A percentile compares a stretch with the other conserved stretches of the same genome.
phyloP scores from a whole-genome alignment of 2,888 invertebrate species.

The Acrobeloides nanus region DNA sequence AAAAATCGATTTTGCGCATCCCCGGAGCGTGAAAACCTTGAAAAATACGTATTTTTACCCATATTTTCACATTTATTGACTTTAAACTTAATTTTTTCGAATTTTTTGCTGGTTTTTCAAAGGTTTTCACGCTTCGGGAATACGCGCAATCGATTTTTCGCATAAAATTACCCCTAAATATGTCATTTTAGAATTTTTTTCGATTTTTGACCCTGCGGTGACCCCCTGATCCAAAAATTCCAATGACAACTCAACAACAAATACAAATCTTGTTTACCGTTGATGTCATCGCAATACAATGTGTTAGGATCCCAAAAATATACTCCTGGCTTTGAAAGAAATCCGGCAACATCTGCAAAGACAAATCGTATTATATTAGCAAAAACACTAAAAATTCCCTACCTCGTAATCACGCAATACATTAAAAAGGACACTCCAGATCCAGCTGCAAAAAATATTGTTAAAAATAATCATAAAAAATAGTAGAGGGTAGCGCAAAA shows the following conservation, averaged over 20 bases:
- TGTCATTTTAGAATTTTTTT: not conserved
- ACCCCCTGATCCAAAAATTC: not conserved
- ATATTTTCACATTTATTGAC: too few relatives aligned
- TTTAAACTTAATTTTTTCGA: too few relatives aligned
- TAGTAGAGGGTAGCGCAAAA: too few relatives aligned
- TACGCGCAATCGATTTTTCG: not conserved
- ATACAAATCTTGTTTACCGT: constrained; percentile 37
- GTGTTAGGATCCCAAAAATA: constrained; percentile 47
- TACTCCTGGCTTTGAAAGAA: constrained; percentile 42
- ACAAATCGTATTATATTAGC: too few relatives aligned
- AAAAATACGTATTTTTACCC: too few relatives aligned
- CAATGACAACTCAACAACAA: too few relatives aligned
- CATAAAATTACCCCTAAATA: not conserved
- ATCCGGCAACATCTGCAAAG: constrained; percentile 40
- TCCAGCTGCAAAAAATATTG: constrained; percentile 44
- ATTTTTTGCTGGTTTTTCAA: constrained; percentile 2
- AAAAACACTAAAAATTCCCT: too few relatives aligned
- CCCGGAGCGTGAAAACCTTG: too few relatives aligned
- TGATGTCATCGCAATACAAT: constrained; percentile 51
- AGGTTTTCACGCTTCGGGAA: not conserved
- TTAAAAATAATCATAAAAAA: too few relatives aligned
- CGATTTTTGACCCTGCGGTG: not conserved
- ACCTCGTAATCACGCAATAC: constrained; percentile 46
- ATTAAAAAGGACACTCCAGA: constrained; percentile 48
- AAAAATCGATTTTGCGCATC: too few relatives aligned